phyloP scores from a whole-genome alignment of 2,113 vertebrate genomes.

The Aldabrachelys gigantea region DNA sequence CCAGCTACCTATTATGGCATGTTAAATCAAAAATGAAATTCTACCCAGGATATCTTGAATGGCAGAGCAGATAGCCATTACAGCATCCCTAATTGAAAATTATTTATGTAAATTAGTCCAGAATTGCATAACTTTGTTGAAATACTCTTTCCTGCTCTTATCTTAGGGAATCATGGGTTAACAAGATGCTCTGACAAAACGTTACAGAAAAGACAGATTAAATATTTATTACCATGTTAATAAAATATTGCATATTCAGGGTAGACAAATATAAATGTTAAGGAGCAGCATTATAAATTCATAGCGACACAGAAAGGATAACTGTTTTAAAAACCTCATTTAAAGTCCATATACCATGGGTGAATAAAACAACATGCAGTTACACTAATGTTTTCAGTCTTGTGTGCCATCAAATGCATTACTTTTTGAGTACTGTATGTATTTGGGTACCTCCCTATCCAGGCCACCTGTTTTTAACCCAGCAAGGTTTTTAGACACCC shows the following conservation, averaged over 20 bases:
- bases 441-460: neutral
- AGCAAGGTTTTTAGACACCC: neutral
- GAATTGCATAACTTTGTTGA: neutral
- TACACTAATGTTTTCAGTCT: neutral
- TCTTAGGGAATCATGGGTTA: neutral
- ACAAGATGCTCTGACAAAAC: conserved; percentile 5
- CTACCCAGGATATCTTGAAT: neutral
- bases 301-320: conserved; percentile 31
- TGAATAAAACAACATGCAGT: neutral
- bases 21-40: neutral
- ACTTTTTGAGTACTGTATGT: neutral
- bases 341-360: neutral
- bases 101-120: rapidly evolving
- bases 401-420: neutral
- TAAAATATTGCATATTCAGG: conserved; percentile 63
- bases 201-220: conserved; percentile 40
- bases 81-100: neutral
- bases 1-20: neutral
- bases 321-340: conserved; percentile 20
- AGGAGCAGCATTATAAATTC: conserved; percentile 65
- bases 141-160: neutral
- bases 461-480: neutral
- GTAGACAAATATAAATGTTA: conserved; percentile 64
- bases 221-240: conserved; percentile 69
- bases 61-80: neutral